These are phyloP conservation scores for Rousettus madagascariensis DNA, from an alignment of 2,797 vertebrate genomes.

Conservation along the genomic window DNA sequence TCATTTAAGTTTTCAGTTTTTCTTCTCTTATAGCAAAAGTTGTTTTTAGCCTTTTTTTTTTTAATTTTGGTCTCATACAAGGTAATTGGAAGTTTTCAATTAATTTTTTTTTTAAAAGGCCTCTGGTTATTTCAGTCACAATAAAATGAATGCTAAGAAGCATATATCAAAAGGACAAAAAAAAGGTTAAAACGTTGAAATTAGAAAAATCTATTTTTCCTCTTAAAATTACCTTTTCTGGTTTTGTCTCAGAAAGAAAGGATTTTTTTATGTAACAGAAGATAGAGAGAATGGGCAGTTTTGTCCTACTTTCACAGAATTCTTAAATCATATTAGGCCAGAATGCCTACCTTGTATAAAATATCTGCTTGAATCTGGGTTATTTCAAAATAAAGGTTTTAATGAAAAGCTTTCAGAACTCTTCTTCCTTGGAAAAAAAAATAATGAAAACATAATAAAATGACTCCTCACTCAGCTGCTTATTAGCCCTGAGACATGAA, in stretches of 20 bases:
- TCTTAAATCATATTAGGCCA: slow-evolving; percentile 13
- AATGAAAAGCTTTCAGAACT: slow-evolving; percentile 20
- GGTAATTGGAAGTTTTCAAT: slow-evolving; percentile 29
- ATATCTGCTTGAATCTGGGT: slow-evolving; percentile 29
- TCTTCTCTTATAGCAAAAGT: neutral
- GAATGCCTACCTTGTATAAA: slow-evolving; percentile 49
- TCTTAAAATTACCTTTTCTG: slow-evolving; percentile 45
- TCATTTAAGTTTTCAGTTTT: neutral
- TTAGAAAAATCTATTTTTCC: slow-evolving; percentile 51
- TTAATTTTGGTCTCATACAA: neutral
- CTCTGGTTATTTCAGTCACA: slow-evolving; percentile 38
- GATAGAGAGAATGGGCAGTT: neutral
- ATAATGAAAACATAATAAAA: slow-evolving; percentile 50
- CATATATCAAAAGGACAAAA: neutral
- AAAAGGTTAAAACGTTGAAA: slow-evolving; percentile 50
- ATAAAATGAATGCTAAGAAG: slow-evolving; percentile 43
- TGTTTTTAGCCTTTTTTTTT: neutral
- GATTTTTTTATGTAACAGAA: slow-evolving; percentile 50
- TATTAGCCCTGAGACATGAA: neutral
- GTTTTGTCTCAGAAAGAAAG: slow-evolving; percentile 62
- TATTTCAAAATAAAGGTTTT: slow-evolving; percentile 64
- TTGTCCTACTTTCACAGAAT: slow-evolving; percentile 62
- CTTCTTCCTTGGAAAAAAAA: neutral
- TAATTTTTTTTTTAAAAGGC: neutral
- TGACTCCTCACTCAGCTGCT: neutral